phyloP scores from a whole-genome alignment of 92 coral and sea anemone genomes.

The Parazoanthus atlanticus region DNA sequence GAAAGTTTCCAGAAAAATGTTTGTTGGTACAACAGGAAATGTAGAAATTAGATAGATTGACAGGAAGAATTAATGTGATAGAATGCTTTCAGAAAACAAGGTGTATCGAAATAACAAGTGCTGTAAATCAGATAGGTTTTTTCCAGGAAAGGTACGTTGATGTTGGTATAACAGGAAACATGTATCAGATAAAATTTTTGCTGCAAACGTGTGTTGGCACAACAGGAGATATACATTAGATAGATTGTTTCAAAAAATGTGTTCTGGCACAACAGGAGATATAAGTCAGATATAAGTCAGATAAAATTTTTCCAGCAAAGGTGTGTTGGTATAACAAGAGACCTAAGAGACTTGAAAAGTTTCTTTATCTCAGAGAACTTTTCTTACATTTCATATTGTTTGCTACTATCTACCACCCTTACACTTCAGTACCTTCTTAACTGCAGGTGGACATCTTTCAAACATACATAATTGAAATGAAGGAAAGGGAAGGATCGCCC shows the following conservation, averaged over 20 bases:
- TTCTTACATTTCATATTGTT: neutral
- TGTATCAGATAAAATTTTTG: too few species aligned
- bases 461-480: conserved; percentile 88
- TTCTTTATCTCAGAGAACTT: neutral
- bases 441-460: conserved; percentile 96
- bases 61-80: too few species aligned
- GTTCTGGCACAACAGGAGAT: neutral
- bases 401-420: neutral
- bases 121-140: neutral
- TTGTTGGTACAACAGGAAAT: neutral
- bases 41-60: too few species aligned
- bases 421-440: neutral
- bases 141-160: neutral
- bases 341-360: neutral
- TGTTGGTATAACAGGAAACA: too few species aligned
- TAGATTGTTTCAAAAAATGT: neutral
- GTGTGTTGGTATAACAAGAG: neutral
- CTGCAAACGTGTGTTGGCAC: too few species aligned
- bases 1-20: neutral
- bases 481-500: conserved; percentile 83
- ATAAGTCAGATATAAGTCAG: too few species aligned
- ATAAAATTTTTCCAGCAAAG: neutral
- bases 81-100: too few species aligned
- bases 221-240: too few species aligned
- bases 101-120: too few species aligned